A percentile compares a stretch with the other conserved stretches of the same genome.
phyloP scores from a whole-genome alignment of 2,113 vertebrate species.

The Carollia perspicillata region DNA sequence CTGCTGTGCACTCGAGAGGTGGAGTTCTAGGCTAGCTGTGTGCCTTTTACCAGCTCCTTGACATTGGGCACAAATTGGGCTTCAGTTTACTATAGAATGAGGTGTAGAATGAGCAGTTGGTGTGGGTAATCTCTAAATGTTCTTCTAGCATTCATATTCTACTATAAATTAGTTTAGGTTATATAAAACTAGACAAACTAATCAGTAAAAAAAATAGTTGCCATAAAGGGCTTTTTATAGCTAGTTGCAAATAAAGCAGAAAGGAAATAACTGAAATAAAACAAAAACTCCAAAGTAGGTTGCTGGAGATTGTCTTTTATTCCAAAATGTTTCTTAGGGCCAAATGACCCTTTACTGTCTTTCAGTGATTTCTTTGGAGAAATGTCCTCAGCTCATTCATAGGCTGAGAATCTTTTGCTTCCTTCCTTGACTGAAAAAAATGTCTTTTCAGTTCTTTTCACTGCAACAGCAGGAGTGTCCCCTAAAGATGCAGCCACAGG shows the following conservation, averaged over 20 bases:
- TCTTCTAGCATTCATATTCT: neutral
- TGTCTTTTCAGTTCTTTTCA: constrained; percentile 63
- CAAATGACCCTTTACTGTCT: constrained; percentile 45
- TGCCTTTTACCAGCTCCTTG: neutral
- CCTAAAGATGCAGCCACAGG: constrained; percentile 38
- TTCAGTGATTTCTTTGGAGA: constrained; percentile 48
- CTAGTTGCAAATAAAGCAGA: constrained; percentile 17
- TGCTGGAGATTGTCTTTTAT: constrained; percentile 25
- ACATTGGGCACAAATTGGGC: neutral
- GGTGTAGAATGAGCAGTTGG: neutral
- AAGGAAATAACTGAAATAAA: constrained; percentile 33
- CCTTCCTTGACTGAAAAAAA: constrained; percentile 61
- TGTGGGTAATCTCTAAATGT: neutral
- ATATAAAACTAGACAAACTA: constrained; percentile 11
- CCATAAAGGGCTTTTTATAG: neutral
- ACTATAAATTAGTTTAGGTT: neutral
- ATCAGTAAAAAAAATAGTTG: neutral
- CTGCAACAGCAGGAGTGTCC: constrained; percentile 51
- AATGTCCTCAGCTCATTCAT: constrained; percentile 59
- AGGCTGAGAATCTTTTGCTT: constrained; percentile 51
- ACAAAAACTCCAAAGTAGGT: constrained; percentile 40
- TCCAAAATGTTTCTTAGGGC: neutral
- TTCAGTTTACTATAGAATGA: neutral
- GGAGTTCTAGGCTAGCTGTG: neutral
- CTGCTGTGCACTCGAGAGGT: too few relatives aligned